Evolutionary conservation across 2,888 invertebrate genomes (phyloP), one percentile per base, ranked within the genome.

Genomic region (Ormyrus nitidulus): DNA sequence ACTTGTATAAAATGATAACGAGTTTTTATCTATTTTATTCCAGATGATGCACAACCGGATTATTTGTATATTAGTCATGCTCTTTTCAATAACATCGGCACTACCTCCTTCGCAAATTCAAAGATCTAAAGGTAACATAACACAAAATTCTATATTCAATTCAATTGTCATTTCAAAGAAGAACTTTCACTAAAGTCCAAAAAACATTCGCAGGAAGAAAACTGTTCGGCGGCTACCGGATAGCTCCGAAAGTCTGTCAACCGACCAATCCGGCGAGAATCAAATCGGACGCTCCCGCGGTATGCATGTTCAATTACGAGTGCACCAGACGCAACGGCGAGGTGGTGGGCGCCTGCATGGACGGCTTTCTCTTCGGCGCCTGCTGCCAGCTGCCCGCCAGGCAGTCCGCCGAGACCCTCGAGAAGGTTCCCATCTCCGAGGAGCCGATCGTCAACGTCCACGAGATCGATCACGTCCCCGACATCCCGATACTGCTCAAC

Each of bases 261-360:
- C 94, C 96, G 34, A 93, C 94, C 6, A 93, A 94, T 58, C 91
- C 94, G 34, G 92, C 91, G 56, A 88, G 92, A 83, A 92, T 93
- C 64, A 93, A 94, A 85, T 91, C 92, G 10, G 62, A 71, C 0
- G 49, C 49, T 0, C 94, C 94, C 59, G 95, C 95, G 58, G 94
- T 96, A 86, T 97, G 97, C 91, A 97, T 97, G 97, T 98, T 97
- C 92, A 97, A 97, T 91, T 96, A 96, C 87, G 97, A 97, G 88
- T 97, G 97, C 88, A 92, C 93, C 0, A 94, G 95, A 84, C 92
- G 96, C 82, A 94, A 94, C 0, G 97, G 97, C 0, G 94, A 95
- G 88, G 95, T 97, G 84, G 96, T 97, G 0, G 97, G 97, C 0
- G 95, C 97, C 0, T 98, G 97, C 87, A 96, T 97, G 95, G 97